Conservation (phyloP, 2,888 invertebrate species). For the Lymantria dispar region DNA sequence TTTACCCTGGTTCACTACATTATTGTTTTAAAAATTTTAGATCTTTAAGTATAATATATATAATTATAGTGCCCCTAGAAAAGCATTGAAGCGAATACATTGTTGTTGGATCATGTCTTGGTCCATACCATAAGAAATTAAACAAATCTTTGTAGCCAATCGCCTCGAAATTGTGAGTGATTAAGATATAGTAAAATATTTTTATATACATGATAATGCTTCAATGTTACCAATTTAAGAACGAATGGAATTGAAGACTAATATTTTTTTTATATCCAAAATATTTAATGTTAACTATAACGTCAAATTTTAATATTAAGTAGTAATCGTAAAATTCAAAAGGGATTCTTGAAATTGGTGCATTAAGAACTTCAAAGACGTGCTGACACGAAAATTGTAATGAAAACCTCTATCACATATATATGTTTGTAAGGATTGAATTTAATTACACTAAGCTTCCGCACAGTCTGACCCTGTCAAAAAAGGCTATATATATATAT, state of each 20-base stretch:
- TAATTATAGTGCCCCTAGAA: slow-evolving; percentile 40
- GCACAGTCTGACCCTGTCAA: slow-evolving; percentile 76
- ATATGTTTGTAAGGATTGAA: slow-evolving; percentile 70
- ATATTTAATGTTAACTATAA: slow-evolving; percentile 24
- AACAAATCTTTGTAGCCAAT: slow-evolving; percentile 79
- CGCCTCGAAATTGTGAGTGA: slow-evolving; percentile 55
- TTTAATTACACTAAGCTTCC: slow-evolving; percentile 69
- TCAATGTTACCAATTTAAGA: slow-evolving; percentile 28
- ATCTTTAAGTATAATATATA: slow-evolving; percentile 36
- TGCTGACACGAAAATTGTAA: slow-evolving; percentile 67
- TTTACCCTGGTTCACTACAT: slow-evolving; percentile 67
- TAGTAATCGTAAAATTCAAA: slow-evolving; percentile 47
- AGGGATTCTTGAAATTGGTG: slow-evolving; percentile 61
- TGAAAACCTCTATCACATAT: slow-evolving; percentile 67
- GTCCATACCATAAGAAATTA: slow-evolving; percentile 69
- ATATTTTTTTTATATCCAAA: slow-evolving; percentile 39
- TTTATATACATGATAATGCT: slow-evolving; percentile 29
- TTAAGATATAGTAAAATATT: slow-evolving; percentile 55
- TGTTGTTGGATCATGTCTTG: slow-evolving; percentile 50
- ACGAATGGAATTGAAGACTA: slow-evolving; percentile 30
- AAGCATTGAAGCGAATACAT: slow-evolving; percentile 55
- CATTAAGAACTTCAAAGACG: slow-evolving; percentile 60
- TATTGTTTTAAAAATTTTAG: slow-evolving; percentile 32
- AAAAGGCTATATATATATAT: slow-evolving; percentile 59
- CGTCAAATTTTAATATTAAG: slow-evolving; percentile 38